Evolutionary conservation across 92 coral and sea anemone genomes (phyloP).

Genomic region (Porites evermanni): DNA sequence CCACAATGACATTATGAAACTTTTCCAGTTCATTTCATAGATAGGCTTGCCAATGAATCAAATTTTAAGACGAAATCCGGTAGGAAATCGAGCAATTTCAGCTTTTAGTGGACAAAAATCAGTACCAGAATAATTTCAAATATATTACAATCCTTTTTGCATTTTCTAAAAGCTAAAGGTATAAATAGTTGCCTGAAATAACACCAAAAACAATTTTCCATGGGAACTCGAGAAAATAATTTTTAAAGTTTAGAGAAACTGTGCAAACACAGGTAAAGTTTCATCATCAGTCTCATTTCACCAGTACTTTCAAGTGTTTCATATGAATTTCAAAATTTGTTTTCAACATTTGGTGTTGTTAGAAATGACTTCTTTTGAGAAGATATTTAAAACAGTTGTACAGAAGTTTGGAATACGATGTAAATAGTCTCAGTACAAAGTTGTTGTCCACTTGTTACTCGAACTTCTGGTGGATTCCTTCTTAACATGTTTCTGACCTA

Average conservation of each 20-base stretch:
- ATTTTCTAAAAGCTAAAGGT: background rate
- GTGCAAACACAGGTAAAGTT: conserved; percentile 14
- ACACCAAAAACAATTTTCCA: conserved; percentile 15
- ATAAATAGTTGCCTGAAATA: background rate
- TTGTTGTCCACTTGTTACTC: conserved; percentile 11
- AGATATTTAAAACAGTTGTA: background rate
- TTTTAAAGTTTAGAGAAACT: background rate
- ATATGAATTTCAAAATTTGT: conserved; percentile 9
- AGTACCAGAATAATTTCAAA: background rate
- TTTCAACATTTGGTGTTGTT: conserved; percentile 13
- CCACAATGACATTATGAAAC: too few relatives aligned
- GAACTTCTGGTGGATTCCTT: conserved; percentile 18
- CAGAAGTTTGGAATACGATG: background rate
- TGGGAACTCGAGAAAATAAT: conserved; percentile 2
- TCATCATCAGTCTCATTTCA: conserved; percentile 1
- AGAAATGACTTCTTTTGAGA: background rate
- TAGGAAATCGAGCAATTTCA: too few relatives aligned
- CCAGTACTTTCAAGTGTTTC: background rate
- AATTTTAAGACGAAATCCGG: too few relatives aligned
- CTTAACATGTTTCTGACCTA: background rate
- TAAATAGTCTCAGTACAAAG: background rate
- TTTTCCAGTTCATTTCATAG: too few relatives aligned
- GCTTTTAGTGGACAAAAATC: too few relatives aligned
- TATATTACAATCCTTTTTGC: conserved; percentile 4
- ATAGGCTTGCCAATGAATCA: too few relatives aligned